Evolutionary conservation across 1,140 invertebrate species (phyloP), one percentile per base, ranked within the genome.

Genomic region (Drosophila lowei): DNA sequence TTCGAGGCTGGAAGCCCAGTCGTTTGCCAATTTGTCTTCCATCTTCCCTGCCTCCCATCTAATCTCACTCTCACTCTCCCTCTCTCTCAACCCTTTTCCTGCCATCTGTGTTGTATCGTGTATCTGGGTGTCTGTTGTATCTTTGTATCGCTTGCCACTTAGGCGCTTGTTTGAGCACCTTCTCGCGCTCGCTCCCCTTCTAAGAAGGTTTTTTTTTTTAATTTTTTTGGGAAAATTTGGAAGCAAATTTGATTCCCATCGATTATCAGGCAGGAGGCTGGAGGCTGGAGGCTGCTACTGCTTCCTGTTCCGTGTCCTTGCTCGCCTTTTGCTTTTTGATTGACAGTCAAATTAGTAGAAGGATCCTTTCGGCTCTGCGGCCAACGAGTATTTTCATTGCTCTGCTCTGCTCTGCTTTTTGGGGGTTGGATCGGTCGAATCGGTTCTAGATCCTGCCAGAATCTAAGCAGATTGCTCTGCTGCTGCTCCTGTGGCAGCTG

Each of bases 231-330:
- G 9, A 15, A 60, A 28, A 13, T 16, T 18, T 68, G 66, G 49
- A 68, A 49, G 61, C 71, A 74, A 76, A 90, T 90, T 90, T 90
- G 86, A 90, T 86, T 90, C 81, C 76, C 86, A 90, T 90, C 86
- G 86, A 90, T 90, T 79, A 86, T 79, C 77, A 67, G 54, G 58
- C 66, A 21, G 48, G 53, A 75, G 42, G 34, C 58, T 55, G 57
- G 62, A 15, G 41, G 11, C 16, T 38, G 16, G 48, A 43, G 16
- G 1, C 43, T 59, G 28, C 46, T 9, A n/a, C 50, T 34, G 47
- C 43, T 38, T 38, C 21, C 50, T 47, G 18, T 44, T 50, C 16
- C 21, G 42, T 6, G 7, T 41, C 18, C 38, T 13, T 70, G 47
- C 61, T 61, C 63, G 52, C 38, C 48, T 54, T 58, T 59, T 38